A percentile compares a stretch with the other conserved stretches of the same genome.
These are phyloP conservation scores for Microcebus griseorufus DNA, from an alignment of 2,113 vertebrate genomes.

Conservation along the genomic window DNA sequence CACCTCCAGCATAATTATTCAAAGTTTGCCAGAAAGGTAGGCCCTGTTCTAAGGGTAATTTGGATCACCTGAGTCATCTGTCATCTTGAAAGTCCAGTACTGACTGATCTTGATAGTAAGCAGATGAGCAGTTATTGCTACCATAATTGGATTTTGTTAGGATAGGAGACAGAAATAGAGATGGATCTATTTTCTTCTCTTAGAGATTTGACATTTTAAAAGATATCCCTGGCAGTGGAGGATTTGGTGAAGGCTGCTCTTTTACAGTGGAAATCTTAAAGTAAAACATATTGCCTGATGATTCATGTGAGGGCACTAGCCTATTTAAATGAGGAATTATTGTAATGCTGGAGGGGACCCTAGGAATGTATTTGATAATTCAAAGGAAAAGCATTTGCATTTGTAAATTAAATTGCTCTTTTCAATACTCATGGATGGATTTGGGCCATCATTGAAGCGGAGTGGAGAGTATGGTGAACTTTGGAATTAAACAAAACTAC, in stretches of 20 bases:
- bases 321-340: conserved; percentile 40
- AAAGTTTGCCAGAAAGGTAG: conserved; percentile 23
- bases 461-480: not conserved
- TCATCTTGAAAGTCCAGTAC: conserved; percentile 55
- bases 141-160: conserved; percentile 62
- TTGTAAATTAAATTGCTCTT: conserved; percentile 42
- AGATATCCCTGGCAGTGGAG: conserved; percentile 41
- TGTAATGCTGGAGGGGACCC: conserved; percentile 29
- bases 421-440: not conserved
- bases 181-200: conserved; percentile 70
- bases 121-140: conserved; percentile 56
- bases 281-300: conserved; percentile 39
- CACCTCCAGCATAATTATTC: conserved; percentile 31
- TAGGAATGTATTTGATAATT: not conserved
- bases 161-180: conserved; percentile 71
- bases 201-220: conserved; percentile 68
- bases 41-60: not conserved
- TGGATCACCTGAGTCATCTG: conserved; percentile 35
- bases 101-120: conserved; percentile 57
- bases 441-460: not conserved
- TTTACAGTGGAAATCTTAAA: conserved; percentile 48
- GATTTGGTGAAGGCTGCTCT: conserved; percentile 52
- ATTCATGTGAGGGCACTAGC: conserved; percentile 38
- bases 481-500: not conserved
- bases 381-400: not conserved